A percentile compares a stretch with the other conserved stretches of the same genome.
Evolutionary conservation across 2,113 vertebrate species (phyloP).

Genomic region (Pollimyrus isidori): DNA sequence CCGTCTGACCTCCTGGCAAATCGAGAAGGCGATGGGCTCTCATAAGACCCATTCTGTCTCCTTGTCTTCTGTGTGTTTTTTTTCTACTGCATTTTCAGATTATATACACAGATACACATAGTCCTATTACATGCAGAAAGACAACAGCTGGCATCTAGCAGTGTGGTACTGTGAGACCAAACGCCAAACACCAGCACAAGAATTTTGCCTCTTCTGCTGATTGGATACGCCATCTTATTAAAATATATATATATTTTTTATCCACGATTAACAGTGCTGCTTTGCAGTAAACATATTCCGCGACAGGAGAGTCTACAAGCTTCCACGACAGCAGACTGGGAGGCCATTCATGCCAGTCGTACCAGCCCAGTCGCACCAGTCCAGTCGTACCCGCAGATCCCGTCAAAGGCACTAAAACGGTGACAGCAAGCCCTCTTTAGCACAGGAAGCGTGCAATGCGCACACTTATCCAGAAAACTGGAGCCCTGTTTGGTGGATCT

Average conservation of each 20-base stretch:
- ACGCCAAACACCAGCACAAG: not conserved
- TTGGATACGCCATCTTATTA: not conserved
- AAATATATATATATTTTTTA: not conserved
- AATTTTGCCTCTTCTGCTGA: not conserved
- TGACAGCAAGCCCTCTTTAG: slow-evolving; percentile 34
- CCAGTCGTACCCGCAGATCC: slow-evolving; percentile 1
- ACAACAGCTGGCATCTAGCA: not conserved
- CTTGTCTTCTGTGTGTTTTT: slow-evolving; percentile 6
- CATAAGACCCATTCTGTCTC: slow-evolving; percentile 23
- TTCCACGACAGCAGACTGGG: not conserved
- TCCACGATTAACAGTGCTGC: not conserved
- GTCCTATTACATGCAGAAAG: not conserved
- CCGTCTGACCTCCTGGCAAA: slow-evolving; percentile 56
- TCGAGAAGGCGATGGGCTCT: slow-evolving; percentile 42
- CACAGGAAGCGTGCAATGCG: slow-evolving; percentile 49
- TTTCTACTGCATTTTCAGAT: not conserved
- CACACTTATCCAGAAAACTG: slow-evolving; percentile 54
- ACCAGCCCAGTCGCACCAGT: not conserved
- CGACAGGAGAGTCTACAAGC: not conserved
- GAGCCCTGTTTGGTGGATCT: slow-evolving; percentile 54
- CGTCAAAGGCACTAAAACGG: slow-evolving; percentile 36
- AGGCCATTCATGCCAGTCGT: not conserved
- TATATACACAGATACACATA: not conserved
- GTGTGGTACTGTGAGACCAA: not conserved
- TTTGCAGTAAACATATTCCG: not conserved